Percentiles rank a stretch among this genome's conserved stretches.
Evolutionary conservation across 1,140 invertebrate species (phyloP).

Genomic region (Calliphora vicina): DNA sequence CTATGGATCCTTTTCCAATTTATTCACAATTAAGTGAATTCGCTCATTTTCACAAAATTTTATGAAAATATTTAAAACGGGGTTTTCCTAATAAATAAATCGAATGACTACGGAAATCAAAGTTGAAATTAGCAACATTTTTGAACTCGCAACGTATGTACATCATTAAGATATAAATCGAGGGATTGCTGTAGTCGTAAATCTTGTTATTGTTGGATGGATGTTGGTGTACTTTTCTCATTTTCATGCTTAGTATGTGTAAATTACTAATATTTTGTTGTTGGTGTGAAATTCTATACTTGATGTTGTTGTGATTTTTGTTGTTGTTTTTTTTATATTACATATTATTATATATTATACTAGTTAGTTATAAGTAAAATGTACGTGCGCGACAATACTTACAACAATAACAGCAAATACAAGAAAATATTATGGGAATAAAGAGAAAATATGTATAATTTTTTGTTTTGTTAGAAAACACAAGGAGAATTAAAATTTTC

Average conservation of each 20-base stretch:
- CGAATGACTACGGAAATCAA: no score
- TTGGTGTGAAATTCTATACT: not conserved
- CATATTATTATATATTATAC: not conserved
- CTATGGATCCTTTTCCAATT: no score
- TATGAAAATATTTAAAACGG: no score
- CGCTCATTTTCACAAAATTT: no score
- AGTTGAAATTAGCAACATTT: no score
- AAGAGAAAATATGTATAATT: not conserved
- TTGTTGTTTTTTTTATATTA: not conserved
- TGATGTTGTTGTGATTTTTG: not conserved
- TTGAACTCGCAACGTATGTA: no score
- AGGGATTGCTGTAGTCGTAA: no score
- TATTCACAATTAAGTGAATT: no score
- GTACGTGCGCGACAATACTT: not conserved
- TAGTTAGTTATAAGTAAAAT: not conserved
- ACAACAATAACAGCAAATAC: not conserved
- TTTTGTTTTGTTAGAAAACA: not conserved
- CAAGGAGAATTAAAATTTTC: not conserved
- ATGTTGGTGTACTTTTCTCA: not conserved
- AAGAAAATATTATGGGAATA: not conserved
- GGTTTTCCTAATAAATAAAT: no score
- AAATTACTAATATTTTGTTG: not conserved
- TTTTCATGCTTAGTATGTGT: not conserved
- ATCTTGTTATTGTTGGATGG: not conserved
- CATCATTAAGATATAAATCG: no score